Conservation (phyloP, 92 coral and sea anemone species). For the Heteractis magnifica region DNA sequence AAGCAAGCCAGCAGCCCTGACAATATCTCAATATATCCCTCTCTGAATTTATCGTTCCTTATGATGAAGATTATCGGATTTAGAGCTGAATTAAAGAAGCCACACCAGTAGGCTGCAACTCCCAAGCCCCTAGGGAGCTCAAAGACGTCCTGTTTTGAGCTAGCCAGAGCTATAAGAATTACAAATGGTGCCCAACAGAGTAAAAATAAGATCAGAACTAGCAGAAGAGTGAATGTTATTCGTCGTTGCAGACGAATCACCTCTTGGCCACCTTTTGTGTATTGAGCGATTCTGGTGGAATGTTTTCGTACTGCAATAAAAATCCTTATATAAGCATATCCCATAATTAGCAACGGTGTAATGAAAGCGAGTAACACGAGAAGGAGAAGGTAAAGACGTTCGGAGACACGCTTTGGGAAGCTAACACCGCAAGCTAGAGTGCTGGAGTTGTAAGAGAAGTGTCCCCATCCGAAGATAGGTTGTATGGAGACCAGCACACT, state of each 20-base stretch:
- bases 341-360: slow-evolving; percentile 73
- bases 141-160: slow-evolving; percentile 46
- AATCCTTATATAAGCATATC: slow-evolving; percentile 70
- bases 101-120: slow-evolving; percentile 90
- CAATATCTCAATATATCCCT: slow-evolving; percentile 75
- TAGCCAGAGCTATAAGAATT: slow-evolving; percentile 64
- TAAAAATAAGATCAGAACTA: slow-evolving; percentile 70
- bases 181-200: slow-evolving; percentile 88
- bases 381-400: slow-evolving; percentile 65
- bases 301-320: slow-evolving; percentile 74
- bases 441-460: slow-evolving; percentile 75
- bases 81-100: slow-evolving; percentile 73
- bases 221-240: slow-evolving; percentile 69
- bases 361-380: slow-evolving; percentile 70
- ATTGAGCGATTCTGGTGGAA: slow-evolving; percentile 64
- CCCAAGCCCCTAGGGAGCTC: slow-evolving; percentile 80
- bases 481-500: slow-evolving; percentile 65
- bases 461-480: slow-evolving; percentile 83
- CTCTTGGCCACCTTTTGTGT: slow-evolving; percentile 67
- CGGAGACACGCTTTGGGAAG: slow-evolving; percentile 56
- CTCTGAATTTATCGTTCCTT: slow-evolving; percentile 83
- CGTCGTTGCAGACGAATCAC: slow-evolving; percentile 81
- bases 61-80: slow-evolving; percentile 79
- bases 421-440: slow-evolving; percentile 81
- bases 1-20: slow-evolving; percentile 51